A percentile compares a stretch with the other conserved stretches of the same genome.
Evolutionary conservation across 30 jellyfish, hydroid and myxozoan genomes (phyloP).

Genomic region (Pelagia noctiluca): DNA sequence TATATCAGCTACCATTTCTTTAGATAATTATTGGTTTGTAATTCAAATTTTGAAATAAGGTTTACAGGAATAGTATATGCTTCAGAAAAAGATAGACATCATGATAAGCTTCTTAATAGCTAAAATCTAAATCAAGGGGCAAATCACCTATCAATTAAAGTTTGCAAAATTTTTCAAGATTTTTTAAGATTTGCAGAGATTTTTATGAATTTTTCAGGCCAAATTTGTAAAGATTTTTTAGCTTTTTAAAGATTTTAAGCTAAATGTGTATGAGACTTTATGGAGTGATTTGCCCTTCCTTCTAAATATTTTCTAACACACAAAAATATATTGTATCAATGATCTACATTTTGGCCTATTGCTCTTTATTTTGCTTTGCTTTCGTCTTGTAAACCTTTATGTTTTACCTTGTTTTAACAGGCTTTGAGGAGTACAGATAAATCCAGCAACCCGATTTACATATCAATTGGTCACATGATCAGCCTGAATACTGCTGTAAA

Average conservation of each 20-base stretch:
- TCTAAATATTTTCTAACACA: not conserved
- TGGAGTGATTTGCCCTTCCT: too few relatives aligned
- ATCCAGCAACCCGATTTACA: not conserved
- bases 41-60: too few relatives aligned
- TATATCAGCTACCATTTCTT: not conserved
- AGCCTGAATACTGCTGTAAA: not conserved
- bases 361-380: not conserved
- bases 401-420: not conserved
- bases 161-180: too few relatives aligned
- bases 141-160: too few relatives aligned
- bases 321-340: not conserved
- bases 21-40: too few relatives aligned
- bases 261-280: too few relatives aligned
- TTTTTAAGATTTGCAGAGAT: too few relatives aligned
- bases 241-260: too few relatives aligned
- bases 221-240: too few relatives aligned
- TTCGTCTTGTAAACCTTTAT: not conserved
- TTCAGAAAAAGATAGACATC: not conserved
- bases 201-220: too few relatives aligned
- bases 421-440: constrained; percentile 13
- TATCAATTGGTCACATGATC: constrained; percentile 24
- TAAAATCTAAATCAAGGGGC: too few relatives aligned
- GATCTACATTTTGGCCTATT: not conserved
- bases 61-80: not conserved
- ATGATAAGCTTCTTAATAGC: too few relatives aligned